Conservation (phyloP, 1,140 invertebrate genomes). For the Hetaerina americana region DNA sequence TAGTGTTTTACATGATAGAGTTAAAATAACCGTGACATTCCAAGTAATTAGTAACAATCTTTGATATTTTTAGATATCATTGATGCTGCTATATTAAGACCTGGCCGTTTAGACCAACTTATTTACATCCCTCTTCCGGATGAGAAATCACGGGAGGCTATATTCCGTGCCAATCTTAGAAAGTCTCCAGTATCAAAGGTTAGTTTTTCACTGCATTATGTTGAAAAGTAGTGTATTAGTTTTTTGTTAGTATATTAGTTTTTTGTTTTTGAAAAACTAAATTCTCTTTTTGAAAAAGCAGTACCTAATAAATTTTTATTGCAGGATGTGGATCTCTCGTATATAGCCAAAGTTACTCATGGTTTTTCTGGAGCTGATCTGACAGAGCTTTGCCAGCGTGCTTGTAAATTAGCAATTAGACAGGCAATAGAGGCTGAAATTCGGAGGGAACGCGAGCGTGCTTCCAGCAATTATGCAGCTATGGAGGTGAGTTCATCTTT, state of each 20-base stretch:
- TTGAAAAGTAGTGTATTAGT: background rate
- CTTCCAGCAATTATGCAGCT: conserved; percentile 56
- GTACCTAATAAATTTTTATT: conserved; percentile 17
- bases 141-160: conserved; percentile 91
- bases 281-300: background rate
- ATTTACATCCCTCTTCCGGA: conserved; percentile 99
- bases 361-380: conserved; percentile 98
- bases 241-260: background rate
- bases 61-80: conserved; percentile 73
- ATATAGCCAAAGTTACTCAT: conserved; percentile 91
- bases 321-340: conserved; percentile 82
- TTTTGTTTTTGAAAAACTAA: conserved; percentile 1
- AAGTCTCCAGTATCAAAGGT: conserved; percentile 92
- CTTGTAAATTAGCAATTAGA: conserved; percentile 96
- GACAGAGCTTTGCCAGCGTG: conserved; percentile 98
- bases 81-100: conserved; percentile 95
- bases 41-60: no score
- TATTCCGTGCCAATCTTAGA: conserved; percentile 88
- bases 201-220: conserved; percentile 5
- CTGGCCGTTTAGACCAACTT: conserved; percentile 95
- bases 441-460: conserved; percentile 70
- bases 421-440: conserved; percentile 97
- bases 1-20: no score
- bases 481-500: conserved; percentile 62
- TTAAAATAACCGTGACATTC: no score